These are phyloP conservation scores for Cacatua alba DNA, from an alignment of 2,113 vertebrate genomes.

Conservation along the genomic window DNA sequence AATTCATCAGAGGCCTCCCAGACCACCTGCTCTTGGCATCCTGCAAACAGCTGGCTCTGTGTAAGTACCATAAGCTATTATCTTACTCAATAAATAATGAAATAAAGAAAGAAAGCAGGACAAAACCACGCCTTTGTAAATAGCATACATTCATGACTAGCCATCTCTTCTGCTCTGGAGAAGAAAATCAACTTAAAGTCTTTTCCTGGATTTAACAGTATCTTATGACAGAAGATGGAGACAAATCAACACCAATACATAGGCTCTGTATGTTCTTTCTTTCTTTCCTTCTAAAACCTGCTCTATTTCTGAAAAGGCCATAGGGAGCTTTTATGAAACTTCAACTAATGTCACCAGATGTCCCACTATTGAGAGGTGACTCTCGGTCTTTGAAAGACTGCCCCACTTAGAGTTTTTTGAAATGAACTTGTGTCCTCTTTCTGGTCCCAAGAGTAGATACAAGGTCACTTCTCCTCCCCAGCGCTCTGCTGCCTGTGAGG, in stretches of 20 bases:
- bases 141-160: not conserved
- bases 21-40: slow-evolving; percentile 83
- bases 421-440: slow-evolving; percentile 4
- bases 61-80: slow-evolving; percentile 81
- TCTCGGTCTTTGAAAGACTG: slow-evolving; percentile 36
- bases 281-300: slow-evolving; percentile 22
- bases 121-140: slow-evolving; percentile 25
- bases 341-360: slow-evolving; percentile 66
- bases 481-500: not conserved
- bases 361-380: slow-evolving; percentile 57
- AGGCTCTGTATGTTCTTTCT: not conserved
- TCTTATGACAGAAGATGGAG: not conserved
- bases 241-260: not conserved
- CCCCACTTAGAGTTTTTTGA: not conserved
- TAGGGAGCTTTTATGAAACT: slow-evolving; percentile 39
- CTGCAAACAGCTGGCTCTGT: slow-evolving; percentile 81
- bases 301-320: slow-evolving; percentile 44
- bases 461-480: not conserved
- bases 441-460: not conserved
- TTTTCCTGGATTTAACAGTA: not conserved
- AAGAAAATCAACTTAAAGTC: not conserved
- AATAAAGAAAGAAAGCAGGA: slow-evolving; percentile 72
- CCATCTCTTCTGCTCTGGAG: not conserved
- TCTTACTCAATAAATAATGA: slow-evolving; percentile 82
- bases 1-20: slow-evolving; percentile 83